Base-by-base conservation (phyloP, 37 sponge, comb jelly and placozoan species). In the Lycopodina hypogea region DNA sequence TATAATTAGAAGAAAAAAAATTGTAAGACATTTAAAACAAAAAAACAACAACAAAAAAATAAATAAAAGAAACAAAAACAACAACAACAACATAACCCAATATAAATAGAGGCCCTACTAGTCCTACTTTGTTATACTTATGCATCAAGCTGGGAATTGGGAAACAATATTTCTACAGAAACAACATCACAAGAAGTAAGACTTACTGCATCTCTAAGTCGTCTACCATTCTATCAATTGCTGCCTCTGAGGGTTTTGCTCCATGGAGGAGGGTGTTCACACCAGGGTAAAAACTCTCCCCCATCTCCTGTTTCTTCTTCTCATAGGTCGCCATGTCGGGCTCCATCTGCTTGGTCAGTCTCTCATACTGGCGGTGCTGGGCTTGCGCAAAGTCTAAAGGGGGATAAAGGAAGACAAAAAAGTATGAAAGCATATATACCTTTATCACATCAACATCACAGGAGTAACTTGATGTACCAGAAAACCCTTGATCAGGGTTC, bases 401-500 rank as follows among this genome's bases (percentile, higher is more conserved):
- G 48, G 4, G 62, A 23, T 23, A 45, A 45, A 12, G 4, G 9
- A 45, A 45, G 8, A 45, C 37, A 68, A 39, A 33, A 45, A 45
- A 45, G 4, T 12, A 45, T 60, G 24, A 60, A 15, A 23, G 28
- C 24, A 60, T 12, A 60, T 60, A 12, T 29, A 28, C 18, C 18
- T 53, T 53, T 18, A 53, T 14, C 56, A 19, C 17, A 19, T 19
- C 56, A 18, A 18, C 18, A 53, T 53, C 56, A 53, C 17, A 18
- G 18, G n/a, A n/a, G n/a, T n/a, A n/a, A n/a, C 6, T 60, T 6
- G 17, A 12, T 38, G 38, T 26, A 91, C 84, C 88, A 35, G 96
- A 59, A 80, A 98, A 98, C 23, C 99, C 99, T 19, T 83, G 72
- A 52, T 98, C 99, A 4, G 99, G 96, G 56, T 98, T 98, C 69